Evolutionary conservation across 2,113 vertebrate genomes (phyloP).

Genomic region (Paradoxurus hermaphroditus): DNA sequence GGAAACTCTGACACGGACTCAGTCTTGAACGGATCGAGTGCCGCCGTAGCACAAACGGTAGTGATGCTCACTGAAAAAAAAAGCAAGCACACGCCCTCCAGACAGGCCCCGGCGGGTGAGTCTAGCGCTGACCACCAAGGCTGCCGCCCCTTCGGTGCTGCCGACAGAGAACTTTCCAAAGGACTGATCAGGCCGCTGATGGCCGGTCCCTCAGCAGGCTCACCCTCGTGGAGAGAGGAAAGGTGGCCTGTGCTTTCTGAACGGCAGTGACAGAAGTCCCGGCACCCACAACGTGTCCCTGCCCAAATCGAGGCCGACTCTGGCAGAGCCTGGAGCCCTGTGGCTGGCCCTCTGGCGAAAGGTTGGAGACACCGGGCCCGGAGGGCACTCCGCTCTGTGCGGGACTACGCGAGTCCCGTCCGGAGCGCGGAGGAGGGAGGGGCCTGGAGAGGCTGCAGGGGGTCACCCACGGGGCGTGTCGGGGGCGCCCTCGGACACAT

Average conservation of each 20-base stretch:
- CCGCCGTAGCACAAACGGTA: rapidly evolving
- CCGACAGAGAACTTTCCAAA: neutral
- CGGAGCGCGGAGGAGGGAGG: too few species aligned
- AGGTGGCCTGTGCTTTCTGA: neutral
- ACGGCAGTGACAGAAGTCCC: neutral
- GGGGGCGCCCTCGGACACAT: too few species aligned
- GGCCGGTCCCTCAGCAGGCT: too few species aligned
- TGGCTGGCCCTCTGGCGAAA: too few species aligned
- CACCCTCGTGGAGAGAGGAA: too few species aligned
- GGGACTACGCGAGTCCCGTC: neutral
- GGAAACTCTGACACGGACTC: rapidly evolving
- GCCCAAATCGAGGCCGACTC: neutral
- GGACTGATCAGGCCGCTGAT: neutral
- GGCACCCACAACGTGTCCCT: neutral
- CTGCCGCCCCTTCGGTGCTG: rapidly evolving
- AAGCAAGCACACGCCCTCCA: neutral
- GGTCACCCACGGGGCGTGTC: too few species aligned
- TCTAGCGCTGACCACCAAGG: too few species aligned
- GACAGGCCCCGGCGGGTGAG: neutral
- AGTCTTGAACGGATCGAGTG: too few species aligned
- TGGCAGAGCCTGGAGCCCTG: neutral
- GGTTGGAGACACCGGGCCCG: too few species aligned
- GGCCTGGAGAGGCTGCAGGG: neutral
- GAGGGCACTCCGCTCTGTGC: rapidly evolving
- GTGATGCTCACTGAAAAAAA: neutral